Conservation (phyloP, 23 tunicate genomes). For the Oikopleura dioica region DNA sequence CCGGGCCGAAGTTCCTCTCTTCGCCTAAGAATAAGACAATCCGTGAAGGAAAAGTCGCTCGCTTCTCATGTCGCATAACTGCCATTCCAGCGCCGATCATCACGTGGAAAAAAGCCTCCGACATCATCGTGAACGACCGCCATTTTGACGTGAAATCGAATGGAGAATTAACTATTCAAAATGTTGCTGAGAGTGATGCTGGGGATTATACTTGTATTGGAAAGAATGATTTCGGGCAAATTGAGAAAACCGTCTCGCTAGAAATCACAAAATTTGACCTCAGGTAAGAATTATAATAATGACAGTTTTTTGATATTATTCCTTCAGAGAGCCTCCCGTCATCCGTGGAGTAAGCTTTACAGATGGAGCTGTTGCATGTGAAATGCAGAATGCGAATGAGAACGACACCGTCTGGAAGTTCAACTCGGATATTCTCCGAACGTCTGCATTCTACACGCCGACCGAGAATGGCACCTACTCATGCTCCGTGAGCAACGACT, state of each 20-base stretch:
- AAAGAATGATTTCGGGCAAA: not conserved
- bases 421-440: not conserved
- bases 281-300: no score
- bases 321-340: slow-evolving; percentile 2
- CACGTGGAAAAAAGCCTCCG: no score
- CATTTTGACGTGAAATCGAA: not conserved
- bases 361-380: not conserved
- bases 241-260: not conserved
- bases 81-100: not conserved
- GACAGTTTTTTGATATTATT: no score
- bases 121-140: no score
- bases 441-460: not conserved
- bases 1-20: not conserved
- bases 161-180: not conserved
- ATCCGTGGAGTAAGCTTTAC: not conserved
- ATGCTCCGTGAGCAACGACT: not conserved
- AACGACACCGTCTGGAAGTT: slow-evolving; percentile 7
- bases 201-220: slow-evolving; percentile 9
- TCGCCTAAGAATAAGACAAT: not conserved
- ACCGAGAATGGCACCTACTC: slow-evolving; percentile 6
- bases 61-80: not conserved
- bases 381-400: not conserved
- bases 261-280: not conserved
- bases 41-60: not conserved
- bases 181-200: not conserved